Base-by-base conservation (phyloP, 1,140 invertebrate species). In the Trinorchestia longiramus region DNA sequence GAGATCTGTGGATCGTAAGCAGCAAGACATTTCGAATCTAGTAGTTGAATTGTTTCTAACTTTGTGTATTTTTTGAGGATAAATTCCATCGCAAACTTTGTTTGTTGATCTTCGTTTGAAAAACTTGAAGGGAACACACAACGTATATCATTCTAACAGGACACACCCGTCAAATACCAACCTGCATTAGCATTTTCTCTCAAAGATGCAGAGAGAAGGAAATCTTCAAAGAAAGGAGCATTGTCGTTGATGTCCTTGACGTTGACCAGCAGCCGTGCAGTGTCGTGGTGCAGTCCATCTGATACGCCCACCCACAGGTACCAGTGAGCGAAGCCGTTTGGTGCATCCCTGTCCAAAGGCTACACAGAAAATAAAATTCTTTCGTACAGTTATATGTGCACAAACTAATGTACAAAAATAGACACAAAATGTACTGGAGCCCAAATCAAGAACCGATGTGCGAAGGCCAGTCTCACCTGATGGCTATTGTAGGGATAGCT, bases 241-340 rank as follows among this genome's bases (percentile, higher is more conserved):
- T 95, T 95, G 95, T 95, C 95, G 87, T 95, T 95, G 87, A 95
- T 87, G 53, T 95, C 95, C 44, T 95, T 95, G 28, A 95, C 95
- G 57, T 95, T 95, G 47, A 95, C 87, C 41, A 95, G 95, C 43
- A 95, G 43, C 0, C 62, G 87, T 15, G 95, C 87, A 62, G 43
- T n/a, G 87, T 87, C 95, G 87, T 40, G 53, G 28, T 95, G 62
- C 23, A 43, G 43, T n/a, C 95, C 95, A 62, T 95, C 95, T 11
- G 95, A 62, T 44, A 95, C 95, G 3, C 95, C 95, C 43, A 95
- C 95, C 92, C 92, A 90, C 36, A 94, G 92, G 43, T 94, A 94
- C 92, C 92, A 94, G 92, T 94, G 92, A 36, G 92, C 43, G 92
- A 47, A 19, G 8, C 92, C 92, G 43, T 23, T 0, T 42, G 92